Evolutionary conservation across 2,113 vertebrate genomes (phyloP), one percentile per base, ranked within the genome.

Genomic region (Erinaceus europaeus): DNA sequence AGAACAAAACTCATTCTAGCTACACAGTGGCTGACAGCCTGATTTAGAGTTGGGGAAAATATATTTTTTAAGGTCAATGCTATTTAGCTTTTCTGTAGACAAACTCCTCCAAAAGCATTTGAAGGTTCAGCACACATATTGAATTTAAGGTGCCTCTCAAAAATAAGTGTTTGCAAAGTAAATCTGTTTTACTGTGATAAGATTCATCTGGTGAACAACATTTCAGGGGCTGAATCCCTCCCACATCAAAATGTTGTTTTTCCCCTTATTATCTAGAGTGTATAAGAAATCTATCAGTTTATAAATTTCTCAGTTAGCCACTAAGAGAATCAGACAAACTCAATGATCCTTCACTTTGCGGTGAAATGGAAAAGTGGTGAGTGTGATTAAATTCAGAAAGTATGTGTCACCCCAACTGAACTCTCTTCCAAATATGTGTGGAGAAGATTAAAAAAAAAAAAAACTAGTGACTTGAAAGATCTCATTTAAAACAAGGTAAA

Each of bases 101-200:
- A 84, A 73, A 27, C 32, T 89, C 42, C 76, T 93, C 92, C 88
- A 91, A 92, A 72, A 84, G 4, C 42, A 80, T 91, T 86, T 90
- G 93, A 89, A 83, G 42, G 53, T 88, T 93, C 13, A 73, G 50
- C 82, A 86, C 73, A 80, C 32, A 55, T 79, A 87, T 0, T 92
- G 67, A 88, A 89, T 94, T 93, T 91, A 84, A 92, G 78, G 44
- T 85, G 29, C 34, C 61, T 91, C 93, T 95, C 89, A 93, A 94
- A 95, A 90, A 36, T 64, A 73, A 89, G 77, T 83, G 36, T 80
- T 77, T 88, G 65, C 90, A 95, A 69, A 68, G 65, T 44, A 36
- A 82, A 64, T 75, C 93, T 95, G 94, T 50, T 96, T 93, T 80
- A 67, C 34, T 46, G 42, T 76, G 95, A 96, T 96, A 96, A 96